Evolutionary conservation across 2,888 invertebrate species (phyloP), one percentile per base, ranked within the genome.

Genomic region (Drosophila emarginata): DNA sequence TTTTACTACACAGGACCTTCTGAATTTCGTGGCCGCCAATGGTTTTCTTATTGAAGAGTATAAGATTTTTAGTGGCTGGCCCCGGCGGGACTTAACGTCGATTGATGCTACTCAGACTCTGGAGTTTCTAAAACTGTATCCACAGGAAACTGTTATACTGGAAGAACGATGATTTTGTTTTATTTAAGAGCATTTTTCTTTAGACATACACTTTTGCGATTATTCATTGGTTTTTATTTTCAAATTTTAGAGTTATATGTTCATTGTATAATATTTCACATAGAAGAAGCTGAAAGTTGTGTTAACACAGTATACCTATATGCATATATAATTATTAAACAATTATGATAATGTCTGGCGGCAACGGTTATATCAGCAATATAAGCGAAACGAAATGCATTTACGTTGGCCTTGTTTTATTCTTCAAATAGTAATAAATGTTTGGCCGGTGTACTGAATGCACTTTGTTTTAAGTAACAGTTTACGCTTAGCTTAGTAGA

Each of bases 31-130:
- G 77, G 95, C 96, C 65, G 96, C 97, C 53, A 94, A 97, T 93
- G 98, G 98, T 67, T 98, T 95, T 92, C 96, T 97, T 74, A 94
- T 94, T 80, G 95, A 96, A 84, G 96, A 96, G 90, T 98, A 95
- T 91, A 98, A 98, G 94, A 95, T 98, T 70, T 95, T 98, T 87
- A 95, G 96, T 85, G 96, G 97, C 92, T 98, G 96, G 96, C 98
- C 98, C 90, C 94, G 98, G 90, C 95, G 96, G 94, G 98, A 98
- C 94, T 97, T 98, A 93, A 96, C 97, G 74, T 93, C 94, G 76
- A 93, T 96, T 92, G 95, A 97, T 92, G 93, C 93, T 53, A 94
- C 93, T 88, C 94, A 95, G 91, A 96, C 97, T 72, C 93, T 99
- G 81, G 94, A 95, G 91, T 95, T 96, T 80, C 93, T 98, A 80